These are phyloP conservation scores for Acanthoscelides obtectus DNA, from an alignment of 2,888 invertebrate species.

Conservation along the genomic window DNA sequence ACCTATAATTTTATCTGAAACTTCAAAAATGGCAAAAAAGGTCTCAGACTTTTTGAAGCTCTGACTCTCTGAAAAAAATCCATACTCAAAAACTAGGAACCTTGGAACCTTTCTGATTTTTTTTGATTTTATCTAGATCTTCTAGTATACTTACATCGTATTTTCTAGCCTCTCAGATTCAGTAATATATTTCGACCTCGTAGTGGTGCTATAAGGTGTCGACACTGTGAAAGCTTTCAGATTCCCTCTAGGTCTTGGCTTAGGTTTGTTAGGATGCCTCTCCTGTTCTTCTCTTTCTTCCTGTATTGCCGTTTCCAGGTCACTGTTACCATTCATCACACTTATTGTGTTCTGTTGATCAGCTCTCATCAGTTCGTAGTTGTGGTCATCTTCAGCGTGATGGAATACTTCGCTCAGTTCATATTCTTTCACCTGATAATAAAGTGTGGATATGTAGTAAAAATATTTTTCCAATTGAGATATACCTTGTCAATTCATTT, in stretches of 20 bases:
- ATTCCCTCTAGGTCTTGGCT: slow-evolving; percentile 26
- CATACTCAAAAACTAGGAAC: too few relatives aligned
- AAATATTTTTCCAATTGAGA: too few relatives aligned
- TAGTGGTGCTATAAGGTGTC: slow-evolving; percentile 30
- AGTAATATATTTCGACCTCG: slow-evolving; percentile 18
- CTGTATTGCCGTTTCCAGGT: slow-evolving; percentile 74
- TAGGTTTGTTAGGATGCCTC: slow-evolving; percentile 32
- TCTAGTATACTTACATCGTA: slow-evolving; percentile 37
- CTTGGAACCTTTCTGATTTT: too few relatives aligned
- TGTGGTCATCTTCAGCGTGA: slow-evolving; percentile 72
- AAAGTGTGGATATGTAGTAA: not conserved
- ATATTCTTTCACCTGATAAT: slow-evolving; percentile 74
- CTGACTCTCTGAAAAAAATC: too few relatives aligned
- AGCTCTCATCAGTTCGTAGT: slow-evolving; percentile 66
- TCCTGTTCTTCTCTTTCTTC: slow-evolving; percentile 70
- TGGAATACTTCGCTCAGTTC: slow-evolving; percentile 84
- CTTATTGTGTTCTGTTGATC: slow-evolving; percentile 60
- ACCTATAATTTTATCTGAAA: too few relatives aligned
- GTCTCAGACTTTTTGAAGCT: too few relatives aligned
- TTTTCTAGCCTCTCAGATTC: slow-evolving; percentile 37
- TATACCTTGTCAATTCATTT: too few relatives aligned
- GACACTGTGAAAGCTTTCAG: slow-evolving; percentile 32
- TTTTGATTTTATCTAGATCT: too few relatives aligned
- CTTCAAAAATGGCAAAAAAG: too few relatives aligned
- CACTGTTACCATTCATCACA: slow-evolving; percentile 61